These are phyloP conservation scores for Montipora capitata DNA, from an alignment of 92 coral and sea anemone genomes.

Conservation along the genomic window DNA sequence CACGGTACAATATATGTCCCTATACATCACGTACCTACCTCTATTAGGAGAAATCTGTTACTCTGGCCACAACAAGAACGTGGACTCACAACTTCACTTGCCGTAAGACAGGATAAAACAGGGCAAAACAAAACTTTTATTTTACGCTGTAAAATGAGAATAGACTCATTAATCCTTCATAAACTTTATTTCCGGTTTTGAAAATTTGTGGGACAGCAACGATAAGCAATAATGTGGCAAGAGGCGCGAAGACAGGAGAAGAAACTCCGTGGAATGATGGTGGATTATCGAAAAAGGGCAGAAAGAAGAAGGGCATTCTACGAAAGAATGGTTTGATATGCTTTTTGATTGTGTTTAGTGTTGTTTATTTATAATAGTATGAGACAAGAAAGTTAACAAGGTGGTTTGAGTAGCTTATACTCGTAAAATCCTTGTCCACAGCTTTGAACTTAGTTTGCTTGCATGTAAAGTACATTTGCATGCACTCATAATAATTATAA, in stretches of 20 bases:
- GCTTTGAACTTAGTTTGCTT: too few relatives aligned
- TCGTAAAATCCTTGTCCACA: not conserved
- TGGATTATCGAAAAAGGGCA: constrained; percentile 94
- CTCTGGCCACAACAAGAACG: too few relatives aligned
- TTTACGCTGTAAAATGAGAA: not conserved
- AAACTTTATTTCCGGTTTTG: not conserved
- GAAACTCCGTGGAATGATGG: constrained; percentile 97
- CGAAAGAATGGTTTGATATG: constrained; percentile 90
- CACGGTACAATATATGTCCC: too few relatives aligned
- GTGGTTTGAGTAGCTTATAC: too few relatives aligned
- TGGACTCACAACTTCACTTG: too few relatives aligned
- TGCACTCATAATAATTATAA: too few relatives aligned
- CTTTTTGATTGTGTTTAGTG: constrained; percentile 48
- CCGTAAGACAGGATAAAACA: too few relatives aligned
- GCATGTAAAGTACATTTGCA: too few relatives aligned
- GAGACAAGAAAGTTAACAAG: constrained; percentile 32
- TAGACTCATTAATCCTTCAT: not conserved
- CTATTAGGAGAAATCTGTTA: too few relatives aligned
- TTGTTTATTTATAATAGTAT: constrained; percentile 23
- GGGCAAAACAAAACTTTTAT: too few relatives aligned
- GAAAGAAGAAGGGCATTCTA: constrained; percentile 96
- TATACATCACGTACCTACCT: too few relatives aligned
- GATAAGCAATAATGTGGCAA: constrained; percentile 90
- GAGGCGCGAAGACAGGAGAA: constrained; percentile 97
- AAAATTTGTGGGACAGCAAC: not conserved